A percentile compares a stretch with the other conserved stretches of the same genome.
Conservation (phyloP, 2,888 invertebrate genomes). For the Spodoptera picta region DNA sequence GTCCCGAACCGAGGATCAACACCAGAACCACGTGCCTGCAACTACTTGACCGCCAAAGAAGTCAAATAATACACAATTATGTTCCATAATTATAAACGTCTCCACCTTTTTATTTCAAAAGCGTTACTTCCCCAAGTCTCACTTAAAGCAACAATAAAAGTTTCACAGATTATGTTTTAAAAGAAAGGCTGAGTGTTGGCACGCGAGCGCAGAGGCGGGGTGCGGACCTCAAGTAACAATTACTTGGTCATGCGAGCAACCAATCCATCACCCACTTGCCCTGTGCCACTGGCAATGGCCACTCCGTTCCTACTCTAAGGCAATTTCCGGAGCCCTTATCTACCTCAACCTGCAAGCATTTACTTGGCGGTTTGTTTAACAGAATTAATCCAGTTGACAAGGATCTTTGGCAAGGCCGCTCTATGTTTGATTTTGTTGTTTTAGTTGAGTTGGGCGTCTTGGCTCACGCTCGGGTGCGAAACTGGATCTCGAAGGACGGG, state of each 20-base stretch:
- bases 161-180: slow-evolving; percentile 71
- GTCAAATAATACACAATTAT: slow-evolving; percentile 16
- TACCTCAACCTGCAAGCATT: slow-evolving; percentile 75
- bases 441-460: slow-evolving; percentile 44
- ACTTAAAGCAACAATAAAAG: slow-evolving; percentile 74
- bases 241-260: slow-evolving; percentile 85
- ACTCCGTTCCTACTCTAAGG: slow-evolving; percentile 82
- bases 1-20: too few species aligned
- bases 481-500: slow-evolving; percentile 19
- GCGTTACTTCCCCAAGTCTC: slow-evolving; percentile 55
- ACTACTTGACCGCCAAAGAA: too few species aligned
- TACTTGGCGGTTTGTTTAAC: slow-evolving; percentile 84
- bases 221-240: slow-evolving; percentile 84
- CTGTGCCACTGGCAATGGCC: slow-evolving; percentile 77
- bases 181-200: slow-evolving; percentile 70
- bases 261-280: slow-evolving; percentile 86
- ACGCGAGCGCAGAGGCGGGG: slow-evolving; percentile 74
- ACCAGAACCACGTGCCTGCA: too few species aligned
- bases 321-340: slow-evolving; percentile 87
- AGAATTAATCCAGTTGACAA: slow-evolving; percentile 80
- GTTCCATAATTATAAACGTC: slow-evolving; percentile 44
- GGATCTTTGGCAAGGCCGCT: slow-evolving; percentile 71
- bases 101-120: slow-evolving; percentile 35
- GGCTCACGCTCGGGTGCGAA: slow-evolving; percentile 29
- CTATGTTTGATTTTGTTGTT: slow-evolving; percentile 53